A percentile compares a stretch with the other conserved stretches of the same genome.
Evolutionary conservation across 2,797 vertebrate genomes (phyloP).

Genomic region (Cryptoprocta ferox): DNA sequence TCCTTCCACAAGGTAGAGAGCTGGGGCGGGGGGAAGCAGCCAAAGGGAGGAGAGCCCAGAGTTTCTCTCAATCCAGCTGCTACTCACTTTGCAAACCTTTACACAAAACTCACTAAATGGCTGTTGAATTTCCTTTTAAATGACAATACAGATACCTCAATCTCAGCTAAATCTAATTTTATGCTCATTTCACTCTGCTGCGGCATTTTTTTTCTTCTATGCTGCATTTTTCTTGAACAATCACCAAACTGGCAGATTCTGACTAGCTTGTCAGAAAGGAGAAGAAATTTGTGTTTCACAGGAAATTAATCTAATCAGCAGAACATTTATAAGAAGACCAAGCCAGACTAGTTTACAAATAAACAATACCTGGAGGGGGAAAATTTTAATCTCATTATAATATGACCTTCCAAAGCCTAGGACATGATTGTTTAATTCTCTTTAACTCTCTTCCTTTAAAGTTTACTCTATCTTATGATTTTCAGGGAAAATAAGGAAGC

Average conservation of each 20-base stretch:
- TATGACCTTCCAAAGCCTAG: slow-evolving; percentile 75
- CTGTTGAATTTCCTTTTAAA: slow-evolving; percentile 65
- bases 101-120: slow-evolving; percentile 36
- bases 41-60: background rate
- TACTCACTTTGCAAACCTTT: background rate
- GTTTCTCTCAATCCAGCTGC: background rate
- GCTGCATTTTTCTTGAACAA: slow-evolving; percentile 75
- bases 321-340: slow-evolving; percentile 78
- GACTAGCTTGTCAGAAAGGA: slow-evolving; percentile 77
- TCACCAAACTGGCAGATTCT: slow-evolving; percentile 73
- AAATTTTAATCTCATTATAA: slow-evolving; percentile 79
- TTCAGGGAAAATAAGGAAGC: slow-evolving; percentile 25
- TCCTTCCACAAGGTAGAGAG: background rate
- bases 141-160: slow-evolving; percentile 42
- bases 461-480: slow-evolving; percentile 15
- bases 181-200: slow-evolving; percentile 73
- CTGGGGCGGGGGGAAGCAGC: background rate
- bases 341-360: slow-evolving; percentile 79
- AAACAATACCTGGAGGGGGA: slow-evolving; percentile 70
- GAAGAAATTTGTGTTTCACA: slow-evolving; percentile 77
- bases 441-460: slow-evolving; percentile 72
- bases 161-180: slow-evolving; percentile 77
- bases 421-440: slow-evolving; percentile 60
- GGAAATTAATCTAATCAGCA: slow-evolving; percentile 82
- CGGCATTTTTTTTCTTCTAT: slow-evolving; percentile 65